phyloP scores from a whole-genome alignment of 2,888 invertebrate genomes.

The Argyra leucocephala region DNA sequence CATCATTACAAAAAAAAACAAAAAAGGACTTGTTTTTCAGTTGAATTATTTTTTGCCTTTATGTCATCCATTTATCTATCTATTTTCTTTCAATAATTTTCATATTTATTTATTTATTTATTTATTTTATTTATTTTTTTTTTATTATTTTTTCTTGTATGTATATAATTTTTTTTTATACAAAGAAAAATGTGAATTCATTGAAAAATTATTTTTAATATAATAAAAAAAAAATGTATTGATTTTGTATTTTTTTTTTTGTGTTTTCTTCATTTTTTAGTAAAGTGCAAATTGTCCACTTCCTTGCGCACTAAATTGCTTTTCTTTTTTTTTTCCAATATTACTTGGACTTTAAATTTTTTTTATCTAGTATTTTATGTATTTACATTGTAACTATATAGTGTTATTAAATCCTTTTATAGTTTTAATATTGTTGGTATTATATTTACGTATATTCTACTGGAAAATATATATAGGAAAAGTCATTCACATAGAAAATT shows the following conservation, averaged over 20 bases:
- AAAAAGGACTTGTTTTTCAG: background rate
- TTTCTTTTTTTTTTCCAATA: background rate
- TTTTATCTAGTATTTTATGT: too few species aligned
- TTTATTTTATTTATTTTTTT: background rate
- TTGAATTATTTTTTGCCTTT: background rate
- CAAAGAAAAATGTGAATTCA: too few species aligned
- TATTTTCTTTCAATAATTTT: background rate
- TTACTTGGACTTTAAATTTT: background rate
- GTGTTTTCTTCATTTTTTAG: background rate
- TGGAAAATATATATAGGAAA: background rate
- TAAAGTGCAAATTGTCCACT: conserved; percentile 3
- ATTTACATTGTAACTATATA: background rate
- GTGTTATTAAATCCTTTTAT: background rate
- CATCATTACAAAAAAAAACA: too few species aligned
- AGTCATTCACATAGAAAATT: background rate
- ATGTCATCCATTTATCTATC: background rate
- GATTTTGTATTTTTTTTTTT: background rate
- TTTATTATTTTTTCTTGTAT: background rate
- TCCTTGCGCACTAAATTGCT: background rate
- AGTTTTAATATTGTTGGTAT: too few species aligned
- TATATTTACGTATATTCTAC: too few species aligned
- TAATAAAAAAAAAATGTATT: background rate
- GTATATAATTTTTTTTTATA: too few species aligned
- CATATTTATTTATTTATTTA: background rate
- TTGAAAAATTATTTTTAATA: background rate